A percentile compares a stretch with the other conserved stretches of the same genome.
phyloP scores from a whole-genome alignment of 2,797 vertebrate genomes.

The Schizopygopsis pylzovi region DNA sequence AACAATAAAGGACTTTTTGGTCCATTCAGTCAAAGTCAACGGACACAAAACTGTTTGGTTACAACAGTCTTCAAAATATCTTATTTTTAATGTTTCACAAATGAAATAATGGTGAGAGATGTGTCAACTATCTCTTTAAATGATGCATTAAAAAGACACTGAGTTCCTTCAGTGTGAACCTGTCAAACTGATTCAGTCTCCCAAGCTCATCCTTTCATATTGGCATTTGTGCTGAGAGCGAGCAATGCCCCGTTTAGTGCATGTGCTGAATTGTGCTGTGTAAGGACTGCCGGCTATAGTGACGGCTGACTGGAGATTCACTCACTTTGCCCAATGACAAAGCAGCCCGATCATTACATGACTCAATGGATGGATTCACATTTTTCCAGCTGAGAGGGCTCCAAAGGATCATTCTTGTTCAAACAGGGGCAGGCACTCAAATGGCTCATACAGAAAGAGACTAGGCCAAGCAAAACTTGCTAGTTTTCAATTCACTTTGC shows the following conservation, averaged over 20 bases:
- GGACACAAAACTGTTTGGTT: background rate
- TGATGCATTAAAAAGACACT: background rate
- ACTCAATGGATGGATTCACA: background rate
- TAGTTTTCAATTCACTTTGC: background rate
- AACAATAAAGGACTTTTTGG: no score
- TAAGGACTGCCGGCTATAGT: background rate
- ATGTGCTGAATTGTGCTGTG: conserved; percentile 8
- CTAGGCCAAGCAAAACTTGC: background rate
- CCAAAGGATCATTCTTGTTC: conserved; percentile 1
- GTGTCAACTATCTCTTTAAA: background rate
- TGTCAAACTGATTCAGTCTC: background rate
- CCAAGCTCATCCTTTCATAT: background rate
- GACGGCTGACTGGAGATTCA: conserved; percentile 17
- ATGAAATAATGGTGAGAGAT: background rate
- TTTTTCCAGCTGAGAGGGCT: conserved; percentile 29
- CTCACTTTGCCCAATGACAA: conserved; percentile 21
- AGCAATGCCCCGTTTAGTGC: background rate
- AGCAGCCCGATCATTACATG: background rate
- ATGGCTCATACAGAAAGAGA: background rate
- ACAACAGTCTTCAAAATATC: background rate
- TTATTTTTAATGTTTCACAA: background rate
- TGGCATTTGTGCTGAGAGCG: background rate
- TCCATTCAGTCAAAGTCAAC: background rate
- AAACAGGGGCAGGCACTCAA: conserved; percentile 19
- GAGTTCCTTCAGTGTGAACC: background rate